Conservation (phyloP, 1,140 invertebrate genomes). For the Zophobas atratus region DNA sequence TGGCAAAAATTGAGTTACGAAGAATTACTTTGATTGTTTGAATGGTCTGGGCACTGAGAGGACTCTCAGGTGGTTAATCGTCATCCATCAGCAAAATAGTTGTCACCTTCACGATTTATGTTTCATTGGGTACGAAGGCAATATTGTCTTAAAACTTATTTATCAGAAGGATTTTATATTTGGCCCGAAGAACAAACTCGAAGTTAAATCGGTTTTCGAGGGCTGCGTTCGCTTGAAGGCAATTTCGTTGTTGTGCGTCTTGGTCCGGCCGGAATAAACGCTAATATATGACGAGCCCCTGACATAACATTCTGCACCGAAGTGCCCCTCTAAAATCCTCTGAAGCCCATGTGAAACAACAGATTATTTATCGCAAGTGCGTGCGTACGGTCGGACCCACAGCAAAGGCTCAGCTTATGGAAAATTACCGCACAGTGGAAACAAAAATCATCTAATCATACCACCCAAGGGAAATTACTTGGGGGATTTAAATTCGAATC, state of each 20-base stretch:
- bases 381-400: constrained; percentile 1
- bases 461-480: constrained; percentile 33
- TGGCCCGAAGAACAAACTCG: too few relatives aligned
- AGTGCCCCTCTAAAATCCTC: constrained; percentile 7
- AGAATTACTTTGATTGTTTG: too few relatives aligned
- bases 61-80: too few relatives aligned
- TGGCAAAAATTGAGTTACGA: too few relatives aligned
- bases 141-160: too few relatives aligned
- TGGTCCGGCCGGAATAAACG: constrained; percentile 2
- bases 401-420: not conserved
- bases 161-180: too few relatives aligned
- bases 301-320: constrained; percentile 11
- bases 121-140: too few relatives aligned
- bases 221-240: not conserved
- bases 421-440: constrained; percentile 21
- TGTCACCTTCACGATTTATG: too few relatives aligned
- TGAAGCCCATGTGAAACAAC: constrained; percentile 10
- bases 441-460: constrained; percentile 40
- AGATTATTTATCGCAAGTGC: constrained; percentile 36
- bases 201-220: too few relatives aligned
- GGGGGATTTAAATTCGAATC: constrained; percentile 38
- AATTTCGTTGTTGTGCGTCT: not conserved
- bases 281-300: constrained; percentile 14
- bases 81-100: too few relatives aligned
- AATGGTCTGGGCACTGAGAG: too few relatives aligned